phyloP scores from a whole-genome alignment of 2,797 vertebrate species.

The Heteromormyrus szaboi region DNA sequence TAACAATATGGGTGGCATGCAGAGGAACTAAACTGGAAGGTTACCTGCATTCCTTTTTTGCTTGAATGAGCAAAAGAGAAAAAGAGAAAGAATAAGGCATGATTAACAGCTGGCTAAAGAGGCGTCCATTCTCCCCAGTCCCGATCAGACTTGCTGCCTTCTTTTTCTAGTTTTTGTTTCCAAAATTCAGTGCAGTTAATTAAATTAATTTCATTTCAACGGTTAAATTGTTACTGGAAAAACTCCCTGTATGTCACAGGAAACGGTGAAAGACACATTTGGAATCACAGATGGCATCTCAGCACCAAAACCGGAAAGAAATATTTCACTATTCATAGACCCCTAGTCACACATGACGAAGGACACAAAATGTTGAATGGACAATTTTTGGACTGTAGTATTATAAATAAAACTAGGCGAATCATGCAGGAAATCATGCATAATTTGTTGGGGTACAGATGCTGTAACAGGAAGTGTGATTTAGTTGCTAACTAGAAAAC shows the following conservation, averaged over 20 bases:
- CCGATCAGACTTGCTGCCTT: background rate
- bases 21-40: background rate
- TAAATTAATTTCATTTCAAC: background rate
- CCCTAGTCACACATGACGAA: background rate
- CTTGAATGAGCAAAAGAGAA: slow-evolving; percentile 18
- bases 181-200: background rate
- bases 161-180: background rate
- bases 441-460: background rate
- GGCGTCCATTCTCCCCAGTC: background rate
- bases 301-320: background rate
- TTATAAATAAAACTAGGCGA: background rate
- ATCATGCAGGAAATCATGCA: background rate
- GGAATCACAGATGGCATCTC: background rate
- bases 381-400: background rate
- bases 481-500: background rate
- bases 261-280: background rate
- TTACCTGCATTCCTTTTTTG: slow-evolving; percentile 32
- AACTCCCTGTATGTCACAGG: background rate
- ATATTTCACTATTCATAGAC: background rate
- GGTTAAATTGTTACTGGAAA: background rate
- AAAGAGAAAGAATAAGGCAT: slow-evolving; percentile 20
- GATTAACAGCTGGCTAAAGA: background rate
- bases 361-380: background rate
- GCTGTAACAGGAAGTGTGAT: background rate
- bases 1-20: background rate